phyloP scores from a whole-genome alignment of 2,888 invertebrate genomes.

The Mycalesis mineus region DNA sequence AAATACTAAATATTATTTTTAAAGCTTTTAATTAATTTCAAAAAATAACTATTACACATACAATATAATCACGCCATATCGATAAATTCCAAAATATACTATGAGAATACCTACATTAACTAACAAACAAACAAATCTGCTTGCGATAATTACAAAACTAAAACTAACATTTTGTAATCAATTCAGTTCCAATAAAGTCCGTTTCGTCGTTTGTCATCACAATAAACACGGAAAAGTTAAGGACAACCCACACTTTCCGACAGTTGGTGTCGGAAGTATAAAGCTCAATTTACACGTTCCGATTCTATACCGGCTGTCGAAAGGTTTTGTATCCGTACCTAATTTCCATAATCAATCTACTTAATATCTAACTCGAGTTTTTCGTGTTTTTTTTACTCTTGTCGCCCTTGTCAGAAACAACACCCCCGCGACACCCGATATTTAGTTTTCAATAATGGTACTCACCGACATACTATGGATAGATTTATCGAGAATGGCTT shows the following conservation, averaged over 20 bases:
- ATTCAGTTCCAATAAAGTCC: constrained; percentile 58
- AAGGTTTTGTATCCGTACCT: neutral
- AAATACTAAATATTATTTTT: constrained; percentile 40
- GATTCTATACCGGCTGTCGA: neutral
- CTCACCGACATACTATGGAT: too few relatives aligned
- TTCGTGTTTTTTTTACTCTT: neutral
- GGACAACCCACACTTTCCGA: neutral
- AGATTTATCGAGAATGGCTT: too few relatives aligned
- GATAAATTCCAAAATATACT: constrained; percentile 64
- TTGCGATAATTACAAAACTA: constrained; percentile 41
- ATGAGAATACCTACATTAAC: constrained; percentile 65
- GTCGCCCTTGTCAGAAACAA: neutral
- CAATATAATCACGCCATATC: constrained; percentile 62
- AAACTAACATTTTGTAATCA: constrained; percentile 43
- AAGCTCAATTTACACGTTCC: too few relatives aligned
- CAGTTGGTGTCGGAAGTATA: neutral
- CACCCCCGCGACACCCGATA: too few relatives aligned
- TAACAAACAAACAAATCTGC: constrained; percentile 37
- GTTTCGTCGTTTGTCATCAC: constrained; percentile 38
- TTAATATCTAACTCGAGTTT: constrained; percentile 28
- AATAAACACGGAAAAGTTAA: constrained; percentile 54
- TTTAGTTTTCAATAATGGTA: too few relatives aligned
- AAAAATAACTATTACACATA: constrained; percentile 66
- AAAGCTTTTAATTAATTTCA: constrained; percentile 74
- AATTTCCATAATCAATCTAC: constrained; percentile 54